A percentile compares a stretch with the other conserved stretches of the same genome.
phyloP scores from a whole-genome alignment of 1,140 invertebrate genomes.

The Maniola jurtina region DNA sequence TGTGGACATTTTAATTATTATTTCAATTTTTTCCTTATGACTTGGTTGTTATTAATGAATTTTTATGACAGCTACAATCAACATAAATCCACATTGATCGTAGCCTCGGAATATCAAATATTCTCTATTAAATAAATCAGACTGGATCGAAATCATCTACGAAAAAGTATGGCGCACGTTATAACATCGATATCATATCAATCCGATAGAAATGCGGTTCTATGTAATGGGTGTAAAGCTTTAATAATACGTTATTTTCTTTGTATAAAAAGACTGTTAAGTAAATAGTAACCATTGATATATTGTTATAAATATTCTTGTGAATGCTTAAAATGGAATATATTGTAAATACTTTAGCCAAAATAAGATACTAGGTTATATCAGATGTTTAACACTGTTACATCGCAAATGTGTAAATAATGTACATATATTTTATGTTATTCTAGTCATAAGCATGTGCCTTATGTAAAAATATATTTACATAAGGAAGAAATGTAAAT shows the following conservation, averaged over 20 bases:
- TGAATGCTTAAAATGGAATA: constrained; percentile 27
- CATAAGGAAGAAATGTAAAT: constrained; percentile 48
- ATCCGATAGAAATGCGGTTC: too few relatives aligned
- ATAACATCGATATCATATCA: neutral
- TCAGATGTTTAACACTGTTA: neutral
- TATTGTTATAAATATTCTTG: constrained; percentile 9
- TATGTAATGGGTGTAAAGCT: too few relatives aligned
- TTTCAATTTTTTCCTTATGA: too few relatives aligned
- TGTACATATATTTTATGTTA: constrained; percentile 46
- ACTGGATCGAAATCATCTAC: too few relatives aligned
- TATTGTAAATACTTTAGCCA: constrained; percentile 36
- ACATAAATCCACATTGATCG: too few relatives aligned
- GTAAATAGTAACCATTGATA: constrained; percentile 24
- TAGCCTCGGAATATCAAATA: too few relatives aligned
- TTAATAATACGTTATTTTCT: constrained; percentile 5
- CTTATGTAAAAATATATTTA: constrained; percentile 23
- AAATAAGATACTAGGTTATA: neutral
- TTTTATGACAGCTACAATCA: too few relatives aligned
- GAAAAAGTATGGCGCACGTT: too few relatives aligned
- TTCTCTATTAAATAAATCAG: too few relatives aligned
- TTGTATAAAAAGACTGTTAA: constrained; percentile 35
- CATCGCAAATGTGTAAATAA: constrained; percentile 39
- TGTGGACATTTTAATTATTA: too few relatives aligned
- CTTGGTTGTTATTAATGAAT: too few relatives aligned
- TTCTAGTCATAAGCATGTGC: constrained; percentile 55